Evolutionary conservation across 1,140 invertebrate genomes (phyloP).

Genomic region (Drosophila truncata): DNA sequence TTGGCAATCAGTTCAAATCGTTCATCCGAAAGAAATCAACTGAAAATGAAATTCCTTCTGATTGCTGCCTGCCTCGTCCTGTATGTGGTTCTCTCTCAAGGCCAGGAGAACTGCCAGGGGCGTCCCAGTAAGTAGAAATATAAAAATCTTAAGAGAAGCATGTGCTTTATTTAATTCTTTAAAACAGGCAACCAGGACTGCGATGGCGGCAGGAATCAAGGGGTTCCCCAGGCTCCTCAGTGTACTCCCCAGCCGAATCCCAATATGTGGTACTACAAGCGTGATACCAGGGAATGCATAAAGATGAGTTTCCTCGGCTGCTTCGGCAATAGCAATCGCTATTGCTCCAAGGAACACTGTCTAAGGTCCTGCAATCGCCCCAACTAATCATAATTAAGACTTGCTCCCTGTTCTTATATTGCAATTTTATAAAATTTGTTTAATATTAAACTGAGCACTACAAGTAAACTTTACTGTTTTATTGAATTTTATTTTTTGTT

Average conservation of each 20-base stretch:
- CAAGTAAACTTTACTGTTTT: not conserved
- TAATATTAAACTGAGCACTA: not conserved
- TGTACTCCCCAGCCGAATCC: conserved; percentile 6
- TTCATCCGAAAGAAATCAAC: not conserved
- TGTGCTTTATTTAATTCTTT: not conserved
- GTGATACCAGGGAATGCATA: conserved; percentile 2
- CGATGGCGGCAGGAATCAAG: conserved; percentile 10
- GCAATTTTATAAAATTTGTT: not conserved
- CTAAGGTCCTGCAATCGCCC: not conserved
- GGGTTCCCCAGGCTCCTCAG: conserved; percentile 7
- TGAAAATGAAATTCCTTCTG: conserved; percentile 7
- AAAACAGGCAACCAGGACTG: conserved; percentile 5
- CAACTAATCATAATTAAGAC: not conserved
- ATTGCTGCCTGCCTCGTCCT: not conserved
- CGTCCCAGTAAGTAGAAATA: not conserved
- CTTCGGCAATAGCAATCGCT: conserved; percentile 6
- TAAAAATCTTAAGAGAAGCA: not conserved
- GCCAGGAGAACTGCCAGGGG: not conserved
- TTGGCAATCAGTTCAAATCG: not conserved
- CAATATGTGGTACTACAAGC: conserved; percentile 1
- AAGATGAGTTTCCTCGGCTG: conserved; percentile 7
- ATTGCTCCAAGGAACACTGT: conserved; percentile 16
- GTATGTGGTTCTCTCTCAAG: not conserved
- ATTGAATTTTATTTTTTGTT: not conserved
- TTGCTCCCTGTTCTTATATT: not conserved